Percentiles rank a stretch among this genome's conserved stretches.
These are phyloP conservation scores for Amblyjoppa proteus DNA, from an alignment of 2,888 invertebrate genomes.

Conservation along the genomic window DNA sequence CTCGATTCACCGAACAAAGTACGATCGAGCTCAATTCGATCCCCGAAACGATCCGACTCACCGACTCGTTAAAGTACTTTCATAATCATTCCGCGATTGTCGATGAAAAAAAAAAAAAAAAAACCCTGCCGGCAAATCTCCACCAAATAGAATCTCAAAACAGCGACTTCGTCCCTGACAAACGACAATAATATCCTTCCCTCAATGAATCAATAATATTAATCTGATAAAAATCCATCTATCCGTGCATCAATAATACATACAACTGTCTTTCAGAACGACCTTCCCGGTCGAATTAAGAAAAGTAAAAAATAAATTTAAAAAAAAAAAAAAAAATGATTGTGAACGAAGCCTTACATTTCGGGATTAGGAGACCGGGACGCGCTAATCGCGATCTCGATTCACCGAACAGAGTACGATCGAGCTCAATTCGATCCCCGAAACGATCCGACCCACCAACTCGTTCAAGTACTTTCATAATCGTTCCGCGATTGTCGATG, in stretches of 20 bases:
- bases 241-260: too few relatives aligned
- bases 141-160: neutral
- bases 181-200: slow-evolving; percentile 31
- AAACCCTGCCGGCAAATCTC: neutral
- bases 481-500: neutral
- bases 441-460: too few relatives aligned
- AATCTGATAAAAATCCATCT: too few relatives aligned
- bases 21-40: neutral
- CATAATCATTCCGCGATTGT: neutral
- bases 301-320: too few relatives aligned
- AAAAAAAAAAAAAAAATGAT: too few relatives aligned
- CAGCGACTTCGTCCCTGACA: neutral
- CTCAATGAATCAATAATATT: too few relatives aligned
- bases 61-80: too few relatives aligned
- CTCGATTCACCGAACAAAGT: neutral
- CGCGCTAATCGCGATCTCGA: slow-evolving; percentile 7
- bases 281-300: too few relatives aligned
- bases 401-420: neutral
- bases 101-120: neutral
- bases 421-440: neutral
- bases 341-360: slow-evolving; percentile 49
- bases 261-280: too few relatives aligned
- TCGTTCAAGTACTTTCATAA: too few relatives aligned
- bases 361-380: slow-evolving; percentile 65
- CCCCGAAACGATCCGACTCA: too few relatives aligned